Evolutionary conservation across 2,888 invertebrate species (phyloP).

Genomic region (Disparrhopalites patrizii): DNA sequence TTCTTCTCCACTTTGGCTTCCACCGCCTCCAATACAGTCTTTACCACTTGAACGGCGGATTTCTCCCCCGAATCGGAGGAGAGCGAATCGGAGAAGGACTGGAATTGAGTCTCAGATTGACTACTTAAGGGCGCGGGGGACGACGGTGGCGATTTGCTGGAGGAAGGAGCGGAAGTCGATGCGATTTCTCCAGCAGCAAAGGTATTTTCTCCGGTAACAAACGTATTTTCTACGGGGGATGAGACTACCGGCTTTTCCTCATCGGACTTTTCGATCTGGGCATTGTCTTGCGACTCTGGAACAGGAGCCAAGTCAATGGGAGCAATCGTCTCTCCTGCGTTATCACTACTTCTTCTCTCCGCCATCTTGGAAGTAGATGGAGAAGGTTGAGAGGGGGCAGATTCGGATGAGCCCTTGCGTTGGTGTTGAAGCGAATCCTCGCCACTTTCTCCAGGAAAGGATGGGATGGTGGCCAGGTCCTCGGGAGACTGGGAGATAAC

Average conservation of each 20-base stretch:
- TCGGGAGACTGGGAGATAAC: conserved; percentile 43
- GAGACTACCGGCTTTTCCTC: conserved; percentile 7
- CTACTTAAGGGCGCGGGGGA: too few species aligned
- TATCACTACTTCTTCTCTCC: neutral
- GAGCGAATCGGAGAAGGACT: too few species aligned
- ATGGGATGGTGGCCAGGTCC: conserved; percentile 35
- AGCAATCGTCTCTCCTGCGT: conserved; percentile 40
- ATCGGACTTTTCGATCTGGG: neutral
- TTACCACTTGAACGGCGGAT: conserved; percentile 21
- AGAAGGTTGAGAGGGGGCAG: neutral
- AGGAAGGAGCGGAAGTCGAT: neutral
- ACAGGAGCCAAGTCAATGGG: conserved; percentile 40
- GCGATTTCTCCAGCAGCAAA: neutral
- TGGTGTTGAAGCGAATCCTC: neutral
- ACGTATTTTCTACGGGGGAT: neutral
- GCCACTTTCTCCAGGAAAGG: neutral
- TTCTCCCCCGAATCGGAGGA: too few species aligned
- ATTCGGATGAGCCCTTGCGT: neutral
- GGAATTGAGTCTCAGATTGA: too few species aligned
- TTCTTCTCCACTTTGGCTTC: conserved; percentile 31
- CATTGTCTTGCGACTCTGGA: conserved; percentile 27
- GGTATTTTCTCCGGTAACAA: too few species aligned
- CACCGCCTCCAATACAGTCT: conserved; percentile 9
- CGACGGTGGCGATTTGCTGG: neutral
- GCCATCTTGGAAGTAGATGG: neutral